Base-by-base conservation (phyloP, 2,888 invertebrate species). In the Incurvaria masculella region DNA sequence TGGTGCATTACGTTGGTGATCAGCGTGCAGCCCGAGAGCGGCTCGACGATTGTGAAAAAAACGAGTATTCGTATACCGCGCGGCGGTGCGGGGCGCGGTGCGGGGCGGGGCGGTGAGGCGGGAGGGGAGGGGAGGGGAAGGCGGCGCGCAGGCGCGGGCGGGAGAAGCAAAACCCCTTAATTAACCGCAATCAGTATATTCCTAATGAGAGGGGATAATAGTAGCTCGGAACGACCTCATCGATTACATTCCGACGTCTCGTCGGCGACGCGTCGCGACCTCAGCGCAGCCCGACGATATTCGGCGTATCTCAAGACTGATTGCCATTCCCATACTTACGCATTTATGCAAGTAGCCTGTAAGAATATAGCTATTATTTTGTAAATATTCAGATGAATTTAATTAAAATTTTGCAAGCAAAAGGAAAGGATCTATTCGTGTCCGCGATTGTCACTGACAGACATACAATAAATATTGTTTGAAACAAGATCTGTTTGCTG, bases 161-260 rank as follows among this genome's bases (percentile, higher is more conserved):
- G 66, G 71, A 33, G 33, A 33, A 14, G 33, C 33, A 33, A 64
- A 72, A 70, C 68, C 71, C 73, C 69, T 67, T 73, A 78, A 78
- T 78, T 78, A 78, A 74, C 68, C 72, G 72, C 73, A 78, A 78
- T 78, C 78, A 78, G 75, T 75, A 70, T 78, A 78, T 75, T 74
- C 74, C 74, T 78, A 78, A 78, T 75, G 78, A 74, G 72, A 68
- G 76, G 66, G 69, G 72, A 71, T 78, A 75, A 76, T 76, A 68
- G 71, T 71, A 68, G 75, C 67, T 69, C 69, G 67, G 69, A 71
- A 72, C 70, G 72, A 72, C 61, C 70, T 66, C 70, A 72, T 72
- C 73, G 72, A 75, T 66, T 14, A 71, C 75, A 75, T 75, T 74
- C 76, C 69, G 11, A n/a, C 14, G 14, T 3, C 33, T 33, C 33